A percentile compares a stretch with the other conserved stretches of the same genome.
Conservation (phyloP, 2,888 invertebrate genomes). For the Andricus quercusramuli region DNA sequence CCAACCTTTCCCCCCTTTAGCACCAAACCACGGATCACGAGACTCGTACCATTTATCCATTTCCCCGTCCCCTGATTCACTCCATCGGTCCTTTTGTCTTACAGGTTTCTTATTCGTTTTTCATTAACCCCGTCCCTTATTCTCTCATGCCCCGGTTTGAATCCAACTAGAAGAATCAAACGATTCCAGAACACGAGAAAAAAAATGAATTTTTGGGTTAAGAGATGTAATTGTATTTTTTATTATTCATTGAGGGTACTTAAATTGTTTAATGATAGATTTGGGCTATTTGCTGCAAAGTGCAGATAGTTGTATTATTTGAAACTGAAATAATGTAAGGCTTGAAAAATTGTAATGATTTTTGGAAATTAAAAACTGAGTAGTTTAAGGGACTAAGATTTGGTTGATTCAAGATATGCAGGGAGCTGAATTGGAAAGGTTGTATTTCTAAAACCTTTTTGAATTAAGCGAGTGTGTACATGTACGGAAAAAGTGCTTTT, state of each 20-base stretch:
- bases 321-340: no score
- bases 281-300: not conserved
- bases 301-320: no score
- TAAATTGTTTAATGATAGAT: not conserved
- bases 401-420: no score
- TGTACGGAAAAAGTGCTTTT: no score
- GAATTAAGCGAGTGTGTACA: no score
- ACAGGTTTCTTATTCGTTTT: conserved; percentile 53
- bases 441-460: fast-evolving
- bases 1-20: conserved; percentile 12
- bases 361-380: no score
- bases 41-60: conserved; percentile 52
- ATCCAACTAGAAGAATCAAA: not conserved
- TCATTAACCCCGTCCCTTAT: conserved; percentile 49
- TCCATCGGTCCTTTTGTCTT: conserved; percentile 52
- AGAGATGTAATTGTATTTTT: not conserved
- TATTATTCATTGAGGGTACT: not conserved
- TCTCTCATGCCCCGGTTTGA: conserved; percentile 11
- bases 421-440: no score
- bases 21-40: conserved; percentile 35
- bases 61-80: conserved; percentile 44
- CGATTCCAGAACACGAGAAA: not conserved
- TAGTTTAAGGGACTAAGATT: no score
- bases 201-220: not conserved
- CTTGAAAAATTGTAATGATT: no score